Evolutionary conservation across 2,797 vertebrate species (phyloP), one percentile per base, ranked within the genome.

Genomic region (Lerista edwardsae): DNA sequence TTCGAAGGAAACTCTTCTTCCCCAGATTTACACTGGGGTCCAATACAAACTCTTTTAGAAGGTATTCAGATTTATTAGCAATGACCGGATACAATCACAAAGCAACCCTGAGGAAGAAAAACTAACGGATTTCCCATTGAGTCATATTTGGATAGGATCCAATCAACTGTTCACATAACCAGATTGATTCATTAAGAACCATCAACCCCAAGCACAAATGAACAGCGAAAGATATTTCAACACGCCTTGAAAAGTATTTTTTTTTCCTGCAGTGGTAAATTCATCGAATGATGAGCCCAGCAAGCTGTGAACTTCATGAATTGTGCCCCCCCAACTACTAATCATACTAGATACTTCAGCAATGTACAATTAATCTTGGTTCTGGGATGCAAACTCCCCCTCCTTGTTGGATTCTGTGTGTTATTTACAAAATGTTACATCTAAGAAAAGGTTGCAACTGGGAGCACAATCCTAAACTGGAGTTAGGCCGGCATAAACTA

Each of bases 81-180:
- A 88, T 88, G 84, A 86, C 90, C 92, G 91, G 92, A 94, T 93
- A 91, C 88, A 80, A 93, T 93, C 87, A 84, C 91, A 93, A 74
- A 2, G 68, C 89, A 94, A 95, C 91, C 88, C 90, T 81, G 77
- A 91, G 90, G 90, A 92, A 94, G 85, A 90, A 93, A 94, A 91
- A 80, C 87, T 86, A 94, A 84, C 57, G 85, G 87, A 69, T 92
- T 94, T 94, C 92, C 92, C 93, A 93, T 89, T 93, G 78, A 93
- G 90, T 92, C 87, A 80, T 92, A 83, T 92, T 90, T 94, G 92
- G 92, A 93, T 86, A 88, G 1, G 73, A 89, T 94, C 93, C 93
- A 92, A 86, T 91, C 80, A 17, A 74, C 82, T 67, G 86, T 90
- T 93, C 91, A 86, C 88, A 71, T 89, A 91, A 27, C 84, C 91